Evolutionary conservation across 1,140 invertebrate genomes (phyloP).

Genomic region (Drosophila ohnishii): DNA sequence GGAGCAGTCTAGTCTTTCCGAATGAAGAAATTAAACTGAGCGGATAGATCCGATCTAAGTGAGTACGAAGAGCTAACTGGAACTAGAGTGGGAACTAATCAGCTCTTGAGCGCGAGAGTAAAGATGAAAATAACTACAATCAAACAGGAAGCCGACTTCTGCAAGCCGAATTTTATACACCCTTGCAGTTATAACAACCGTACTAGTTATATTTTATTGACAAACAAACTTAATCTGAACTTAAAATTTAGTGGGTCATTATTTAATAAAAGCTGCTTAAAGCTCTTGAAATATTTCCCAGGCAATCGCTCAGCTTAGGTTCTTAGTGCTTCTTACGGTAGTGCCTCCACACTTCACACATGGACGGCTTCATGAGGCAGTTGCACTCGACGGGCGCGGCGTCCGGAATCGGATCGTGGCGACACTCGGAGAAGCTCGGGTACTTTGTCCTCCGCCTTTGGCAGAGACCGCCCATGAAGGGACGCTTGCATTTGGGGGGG

Average conservation of each 20-base stretch:
- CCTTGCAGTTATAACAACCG: no score
- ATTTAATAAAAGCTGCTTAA: background rate
- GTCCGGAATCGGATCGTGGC: background rate
- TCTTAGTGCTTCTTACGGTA: background rate
- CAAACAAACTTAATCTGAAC: no score
- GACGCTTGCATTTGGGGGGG: background rate
- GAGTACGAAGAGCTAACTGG: background rate
- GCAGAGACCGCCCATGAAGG: background rate
- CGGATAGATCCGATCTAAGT: background rate
- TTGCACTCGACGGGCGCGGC: background rate
- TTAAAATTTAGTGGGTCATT: background rate
- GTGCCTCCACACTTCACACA: slow-evolving; percentile 9
- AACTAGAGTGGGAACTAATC: background rate
- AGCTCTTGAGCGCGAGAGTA: no score
- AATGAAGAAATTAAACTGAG: background rate
- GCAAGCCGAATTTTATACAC: no score
- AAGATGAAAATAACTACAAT: no score
- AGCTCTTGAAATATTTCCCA: background rate
- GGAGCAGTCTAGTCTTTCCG: no score
- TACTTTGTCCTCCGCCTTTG: background rate
- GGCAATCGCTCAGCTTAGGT: background rate
- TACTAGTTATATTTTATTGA: no score
- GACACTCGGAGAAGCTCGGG: slow-evolving; percentile 11
- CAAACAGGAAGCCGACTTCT: no score
- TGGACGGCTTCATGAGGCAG: background rate